Percentiles rank a stretch among this genome's conserved stretches.
These are phyloP conservation scores for Chaetoderma sp. DNA, from an alignment of 2,888 invertebrate genomes.

Conservation along the genomic window DNA sequence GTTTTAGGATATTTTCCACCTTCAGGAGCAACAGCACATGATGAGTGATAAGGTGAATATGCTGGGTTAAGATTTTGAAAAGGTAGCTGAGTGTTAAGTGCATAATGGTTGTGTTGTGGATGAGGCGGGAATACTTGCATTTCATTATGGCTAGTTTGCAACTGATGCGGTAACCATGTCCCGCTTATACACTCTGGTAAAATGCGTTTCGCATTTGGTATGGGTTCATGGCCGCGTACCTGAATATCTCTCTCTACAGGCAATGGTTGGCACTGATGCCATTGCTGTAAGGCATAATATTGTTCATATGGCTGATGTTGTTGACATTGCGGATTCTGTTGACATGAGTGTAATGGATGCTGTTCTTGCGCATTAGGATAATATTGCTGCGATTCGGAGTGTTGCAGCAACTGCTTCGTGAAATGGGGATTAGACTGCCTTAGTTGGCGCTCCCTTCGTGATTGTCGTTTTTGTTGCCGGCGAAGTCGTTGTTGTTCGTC, in stretches of 20 bases:
- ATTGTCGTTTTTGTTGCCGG: constrained; percentile 42
- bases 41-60: no score
- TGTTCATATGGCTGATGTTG: neutral
- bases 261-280: neutral
- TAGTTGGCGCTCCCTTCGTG: constrained; percentile 42
- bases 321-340: neutral
- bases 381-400: constrained; percentile 13
- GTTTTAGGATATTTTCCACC: no score
- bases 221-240: no score
- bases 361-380: neutral
- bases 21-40: no score
- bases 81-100: no score
- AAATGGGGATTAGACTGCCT: constrained; percentile 38
- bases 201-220: no score
- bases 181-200: no score
- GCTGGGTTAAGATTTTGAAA: no score
- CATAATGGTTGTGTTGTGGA: no score
- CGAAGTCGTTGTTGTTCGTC: constrained; percentile 49
- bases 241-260: neutral
- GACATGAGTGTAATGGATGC: neutral
- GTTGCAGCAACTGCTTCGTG: constrained; percentile 51
- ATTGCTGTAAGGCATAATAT: neutral
- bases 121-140: no score
- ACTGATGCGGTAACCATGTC: no score
- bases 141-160: no score